These are phyloP conservation scores for Neosalanx taihuensis DNA, from an alignment of 2,797 vertebrate genomes.

Conservation along the genomic window DNA sequence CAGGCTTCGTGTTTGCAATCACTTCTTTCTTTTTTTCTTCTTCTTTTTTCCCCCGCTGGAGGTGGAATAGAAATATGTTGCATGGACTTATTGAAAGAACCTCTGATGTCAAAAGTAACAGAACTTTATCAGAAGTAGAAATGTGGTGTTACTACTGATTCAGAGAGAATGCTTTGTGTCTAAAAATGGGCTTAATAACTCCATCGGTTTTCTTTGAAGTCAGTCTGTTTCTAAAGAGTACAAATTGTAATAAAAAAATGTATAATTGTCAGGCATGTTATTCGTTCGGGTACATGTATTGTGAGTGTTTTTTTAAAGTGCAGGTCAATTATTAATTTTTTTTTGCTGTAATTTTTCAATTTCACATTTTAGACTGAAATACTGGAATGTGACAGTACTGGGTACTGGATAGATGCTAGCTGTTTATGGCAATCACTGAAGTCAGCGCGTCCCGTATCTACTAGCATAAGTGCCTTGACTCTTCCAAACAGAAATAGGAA, in stretches of 20 bases:
- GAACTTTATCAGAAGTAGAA: neutral
- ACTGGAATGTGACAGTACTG: too few species aligned
- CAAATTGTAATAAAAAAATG: neutral
- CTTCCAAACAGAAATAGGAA: slow-evolving; percentile 40
- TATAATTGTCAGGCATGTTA: neutral
- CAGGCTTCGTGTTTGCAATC: slow-evolving; percentile 11
- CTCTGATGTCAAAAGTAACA: neutral
- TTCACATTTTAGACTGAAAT: slow-evolving; percentile 43
- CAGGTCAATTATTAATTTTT: neutral
- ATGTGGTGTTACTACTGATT: neutral
- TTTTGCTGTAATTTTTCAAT: slow-evolving; percentile 10
- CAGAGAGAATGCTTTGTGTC: neutral
- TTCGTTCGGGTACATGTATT: neutral
- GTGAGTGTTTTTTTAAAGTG: neutral
- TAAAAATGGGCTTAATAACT: neutral
- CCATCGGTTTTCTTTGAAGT: neutral
- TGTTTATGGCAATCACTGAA: too few species aligned
- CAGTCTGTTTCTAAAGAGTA: neutral
- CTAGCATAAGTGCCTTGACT: neutral
- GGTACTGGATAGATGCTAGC: too few species aligned
- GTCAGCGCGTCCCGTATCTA: neutral
- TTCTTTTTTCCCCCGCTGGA: neutral
- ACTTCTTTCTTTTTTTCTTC: neutral
- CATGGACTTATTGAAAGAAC: neutral
- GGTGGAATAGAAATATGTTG: slow-evolving; percentile 8